A percentile compares a stretch with the other conserved stretches of the same genome.
Conservation (phyloP, 2,113 vertebrate species). For the Pseudorectes ferrugineus region DNA sequence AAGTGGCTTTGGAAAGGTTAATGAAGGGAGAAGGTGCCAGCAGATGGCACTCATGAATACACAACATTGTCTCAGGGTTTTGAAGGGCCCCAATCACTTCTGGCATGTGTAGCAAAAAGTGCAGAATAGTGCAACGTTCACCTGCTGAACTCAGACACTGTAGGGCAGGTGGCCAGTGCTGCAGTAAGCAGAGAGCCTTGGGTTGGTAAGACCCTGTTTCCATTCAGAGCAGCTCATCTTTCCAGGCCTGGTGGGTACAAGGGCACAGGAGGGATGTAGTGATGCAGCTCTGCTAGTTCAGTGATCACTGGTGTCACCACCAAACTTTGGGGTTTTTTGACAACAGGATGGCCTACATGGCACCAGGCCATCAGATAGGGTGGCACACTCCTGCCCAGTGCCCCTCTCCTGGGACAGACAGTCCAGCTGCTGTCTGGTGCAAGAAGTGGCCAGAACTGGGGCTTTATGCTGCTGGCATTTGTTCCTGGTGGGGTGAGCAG, state of each 20-base stretch:
- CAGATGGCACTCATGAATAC: conserved; percentile 42
- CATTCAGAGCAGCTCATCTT: not conserved
- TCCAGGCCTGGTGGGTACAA: not conserved
- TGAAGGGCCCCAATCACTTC: not conserved
- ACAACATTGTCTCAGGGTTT: not conserved
- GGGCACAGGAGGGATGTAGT: not conserved
- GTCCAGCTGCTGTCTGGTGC: not conserved
- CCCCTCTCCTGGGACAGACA: not conserved
- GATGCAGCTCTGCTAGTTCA: not conserved
- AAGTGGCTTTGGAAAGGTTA: not conserved
- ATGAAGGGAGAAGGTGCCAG: not conserved
- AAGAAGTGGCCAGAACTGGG: not conserved
- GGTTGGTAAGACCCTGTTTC: not conserved
- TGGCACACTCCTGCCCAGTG: not conserved
- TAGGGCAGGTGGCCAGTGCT: not conserved
- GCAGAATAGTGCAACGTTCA: not conserved
- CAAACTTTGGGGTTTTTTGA: not conserved
- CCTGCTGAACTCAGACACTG: not conserved
- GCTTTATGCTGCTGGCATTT: not conserved
- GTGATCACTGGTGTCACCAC: not conserved
- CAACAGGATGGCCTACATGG: not conserved
- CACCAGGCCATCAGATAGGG: not conserved
- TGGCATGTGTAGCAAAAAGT: not conserved
- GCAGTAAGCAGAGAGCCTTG: not conserved
- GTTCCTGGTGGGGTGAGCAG: not conserved